Conservation (phyloP, 2,113 vertebrate genomes). For the Mungos mungo region DNA sequence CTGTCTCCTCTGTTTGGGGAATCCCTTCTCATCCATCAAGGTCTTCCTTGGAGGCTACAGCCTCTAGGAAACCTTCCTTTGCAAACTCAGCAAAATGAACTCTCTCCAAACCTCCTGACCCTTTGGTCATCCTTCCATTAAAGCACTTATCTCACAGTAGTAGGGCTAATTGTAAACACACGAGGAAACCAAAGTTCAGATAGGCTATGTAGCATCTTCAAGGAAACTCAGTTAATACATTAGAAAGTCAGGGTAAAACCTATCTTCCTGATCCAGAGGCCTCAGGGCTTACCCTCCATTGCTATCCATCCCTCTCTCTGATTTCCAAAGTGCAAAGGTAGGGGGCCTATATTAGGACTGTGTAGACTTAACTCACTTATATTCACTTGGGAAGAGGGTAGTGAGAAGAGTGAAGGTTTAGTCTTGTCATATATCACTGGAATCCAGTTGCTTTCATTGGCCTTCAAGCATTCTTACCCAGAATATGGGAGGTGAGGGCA, state of each 20-base stretch:
- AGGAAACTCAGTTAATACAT: neutral
- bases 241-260: neutral
- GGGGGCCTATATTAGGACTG: neutral
- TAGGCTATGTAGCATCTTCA: neutral
- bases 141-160: neutral
- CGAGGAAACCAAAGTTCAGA: neutral
- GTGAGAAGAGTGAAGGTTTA: neutral
- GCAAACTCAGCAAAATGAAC: neutral
- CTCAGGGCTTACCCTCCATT: neutral
- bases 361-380: neutral
- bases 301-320: neutral
- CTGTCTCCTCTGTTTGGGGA: neutral
- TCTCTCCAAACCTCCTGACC: neutral
- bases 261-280: neutral
- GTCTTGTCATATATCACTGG: neutral
- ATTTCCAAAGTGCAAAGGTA: neutral
- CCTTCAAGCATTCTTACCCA: neutral
- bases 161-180: neutral
- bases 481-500: neutral
- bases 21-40: neutral
- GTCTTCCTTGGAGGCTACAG: neutral
- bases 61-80: neutral
- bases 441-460: neutral
- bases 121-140: neutral
- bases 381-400: neutral